Conservation (phyloP, 2,797 vertebrate genomes). For the Smutsia gigantea region DNA sequence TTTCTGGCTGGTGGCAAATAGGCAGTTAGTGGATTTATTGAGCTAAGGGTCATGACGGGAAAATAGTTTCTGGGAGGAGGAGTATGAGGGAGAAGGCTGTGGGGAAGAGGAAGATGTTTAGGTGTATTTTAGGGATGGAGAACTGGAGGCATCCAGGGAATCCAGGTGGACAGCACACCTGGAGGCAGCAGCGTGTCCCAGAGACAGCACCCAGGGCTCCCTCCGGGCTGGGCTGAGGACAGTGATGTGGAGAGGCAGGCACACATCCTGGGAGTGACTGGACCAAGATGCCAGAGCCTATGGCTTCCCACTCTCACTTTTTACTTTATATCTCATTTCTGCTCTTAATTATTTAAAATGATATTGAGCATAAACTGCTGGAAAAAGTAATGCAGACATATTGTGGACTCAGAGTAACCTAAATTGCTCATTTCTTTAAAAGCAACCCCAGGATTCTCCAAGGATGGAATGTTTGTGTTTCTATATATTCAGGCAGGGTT, state of each 20-base stretch:
- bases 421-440: neutral
- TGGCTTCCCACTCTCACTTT: neutral
- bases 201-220: too few relatives aligned
- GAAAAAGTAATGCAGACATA: neutral
- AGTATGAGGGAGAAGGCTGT: neutral
- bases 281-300: rapidly evolving
- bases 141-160: too few relatives aligned
- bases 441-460: neutral
- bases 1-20: neutral
- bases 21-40: neutral
- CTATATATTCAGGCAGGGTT: neutral
- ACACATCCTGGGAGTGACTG: neutral
- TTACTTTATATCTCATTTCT: neutral
- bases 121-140: neutral
- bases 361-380: neutral
- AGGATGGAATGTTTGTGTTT: rapidly evolving
- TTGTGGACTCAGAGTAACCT: neutral
- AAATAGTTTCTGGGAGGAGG: neutral
- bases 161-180: rapidly evolving
- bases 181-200: neutral
- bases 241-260: rapidly evolving
- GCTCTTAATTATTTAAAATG: neutral
- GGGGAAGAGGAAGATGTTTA: neutral
- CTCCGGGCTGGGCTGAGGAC: neutral
- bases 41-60: neutral